Percentiles rank a stretch among this genome's conserved stretches.
These are phyloP conservation scores for Theocolax elegans DNA, from an alignment of 1,140 invertebrate species.

Conservation along the genomic window DNA sequence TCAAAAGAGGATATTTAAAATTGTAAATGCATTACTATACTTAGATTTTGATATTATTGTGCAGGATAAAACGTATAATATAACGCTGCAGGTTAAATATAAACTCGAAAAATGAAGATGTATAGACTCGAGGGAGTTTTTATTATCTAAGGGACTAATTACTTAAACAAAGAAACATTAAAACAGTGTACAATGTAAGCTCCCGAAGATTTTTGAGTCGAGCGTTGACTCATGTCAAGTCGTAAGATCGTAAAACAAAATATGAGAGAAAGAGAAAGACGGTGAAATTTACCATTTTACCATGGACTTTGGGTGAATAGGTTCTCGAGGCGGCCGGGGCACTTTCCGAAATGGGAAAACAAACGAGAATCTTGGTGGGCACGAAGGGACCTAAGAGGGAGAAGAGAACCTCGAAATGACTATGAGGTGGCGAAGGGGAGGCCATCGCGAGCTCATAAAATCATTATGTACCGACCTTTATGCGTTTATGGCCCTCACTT, in stretches of 20 bases:
- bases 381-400: conserved; percentile 31
- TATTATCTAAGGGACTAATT: too few species aligned
- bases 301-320: conserved; percentile 47
- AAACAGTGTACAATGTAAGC: conserved; percentile 20
- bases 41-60: too few species aligned
- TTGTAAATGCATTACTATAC: too few species aligned
- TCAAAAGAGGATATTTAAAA: too few species aligned
- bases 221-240: conserved; percentile 16
- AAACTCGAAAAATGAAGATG: too few species aligned
- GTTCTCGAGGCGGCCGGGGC: conserved; percentile 45
- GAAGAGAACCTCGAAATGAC: conserved; percentile 35
- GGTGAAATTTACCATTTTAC: conserved; percentile 33
- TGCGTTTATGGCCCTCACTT: conserved; percentile 50
- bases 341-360: conserved; percentile 53
- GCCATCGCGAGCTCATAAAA: conserved; percentile 54
- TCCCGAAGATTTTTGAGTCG: neutral
- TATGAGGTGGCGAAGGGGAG: conserved; percentile 37
- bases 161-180: neutral
- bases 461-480: conserved; percentile 56
- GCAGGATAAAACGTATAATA: too few species aligned
- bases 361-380: conserved; percentile 51
- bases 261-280: neutral
- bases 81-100: too few species aligned
- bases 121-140: too few species aligned
- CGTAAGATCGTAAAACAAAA: conserved; percentile 25